A percentile compares a stretch with the other conserved stretches of the same genome.
Evolutionary conservation across 1,140 invertebrate genomes (phyloP).

Genomic region (Leptinotarsa lineolata): DNA sequence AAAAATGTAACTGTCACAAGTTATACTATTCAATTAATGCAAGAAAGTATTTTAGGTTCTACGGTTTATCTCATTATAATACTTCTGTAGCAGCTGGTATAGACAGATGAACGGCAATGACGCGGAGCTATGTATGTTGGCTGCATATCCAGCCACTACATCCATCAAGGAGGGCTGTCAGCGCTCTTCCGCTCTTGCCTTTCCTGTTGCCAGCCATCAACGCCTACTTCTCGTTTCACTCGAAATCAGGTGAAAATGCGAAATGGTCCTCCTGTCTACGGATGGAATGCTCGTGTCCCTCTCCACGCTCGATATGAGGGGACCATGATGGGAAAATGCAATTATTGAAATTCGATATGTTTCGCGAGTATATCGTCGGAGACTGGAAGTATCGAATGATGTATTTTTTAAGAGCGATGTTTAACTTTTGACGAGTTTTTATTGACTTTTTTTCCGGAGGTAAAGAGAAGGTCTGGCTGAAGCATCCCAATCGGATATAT

Average conservation of each 20-base stretch:
- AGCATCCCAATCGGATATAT: no score
- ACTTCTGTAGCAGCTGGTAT: neutral
- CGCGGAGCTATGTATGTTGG: neutral
- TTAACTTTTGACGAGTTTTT: neutral
- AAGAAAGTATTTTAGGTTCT: no score
- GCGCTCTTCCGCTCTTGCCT: conserved; percentile 17
- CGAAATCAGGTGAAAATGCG: conserved; percentile 16
- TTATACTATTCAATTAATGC: no score
- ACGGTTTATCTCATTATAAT: no score
- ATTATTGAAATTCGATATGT: conserved; percentile 24
- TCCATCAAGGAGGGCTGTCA: conserved; percentile 22
- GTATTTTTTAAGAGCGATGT: neutral
- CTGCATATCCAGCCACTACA: conserved; percentile 18
- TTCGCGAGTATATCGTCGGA: conserved; percentile 1
- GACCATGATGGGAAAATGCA: conserved; percentile 12
- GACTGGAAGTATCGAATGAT: neutral
- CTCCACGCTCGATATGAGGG: neutral
- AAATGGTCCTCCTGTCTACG: conserved; percentile 5
- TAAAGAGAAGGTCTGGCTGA: no score
- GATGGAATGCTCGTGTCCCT: conserved; percentile 7
- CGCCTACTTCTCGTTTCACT: conserved; percentile 16
- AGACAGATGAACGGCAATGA: neutral
- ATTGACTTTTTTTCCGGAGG: neutral
- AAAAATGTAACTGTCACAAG: no score
- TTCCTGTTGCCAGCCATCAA: conserved; percentile 22